Conservation (phyloP, 2,113 vertebrate species). For the Odocoileus virginianus region DNA sequence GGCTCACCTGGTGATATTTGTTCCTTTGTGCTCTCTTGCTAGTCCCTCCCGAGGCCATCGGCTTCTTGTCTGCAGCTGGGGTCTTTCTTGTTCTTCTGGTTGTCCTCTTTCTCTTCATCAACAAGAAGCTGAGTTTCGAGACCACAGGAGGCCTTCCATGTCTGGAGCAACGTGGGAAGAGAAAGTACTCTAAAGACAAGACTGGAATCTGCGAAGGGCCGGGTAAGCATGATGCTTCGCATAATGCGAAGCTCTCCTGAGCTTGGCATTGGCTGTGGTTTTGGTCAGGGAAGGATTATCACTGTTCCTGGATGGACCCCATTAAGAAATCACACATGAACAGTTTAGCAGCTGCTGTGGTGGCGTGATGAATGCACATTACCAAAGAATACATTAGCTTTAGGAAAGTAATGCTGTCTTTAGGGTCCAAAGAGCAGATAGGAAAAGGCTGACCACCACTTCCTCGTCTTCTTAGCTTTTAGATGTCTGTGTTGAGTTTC, state of each 20-base stretch:
- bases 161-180: conserved; percentile 77
- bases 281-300: not conserved
- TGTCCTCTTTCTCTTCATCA: conserved; percentile 89
- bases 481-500: not conserved
- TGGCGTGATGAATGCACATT: not conserved
- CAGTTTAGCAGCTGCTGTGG: not conserved
- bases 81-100: conserved; percentile 86
- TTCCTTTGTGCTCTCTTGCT: conserved; percentile 59
- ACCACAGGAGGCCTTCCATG: conserved; percentile 81
- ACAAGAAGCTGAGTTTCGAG: conserved; percentile 90
- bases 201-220: conserved; percentile 76
- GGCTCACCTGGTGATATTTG: not conserved
- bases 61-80: conserved; percentile 86
- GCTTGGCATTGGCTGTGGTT: not conserved
- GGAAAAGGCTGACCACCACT: not conserved
- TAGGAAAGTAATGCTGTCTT: not conserved
- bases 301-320: not conserved
- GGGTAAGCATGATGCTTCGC: conserved; percentile 79
- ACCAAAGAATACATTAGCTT: not conserved
- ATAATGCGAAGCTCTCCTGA: not conserved
- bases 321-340: conserved; percentile 5
- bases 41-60: conserved; percentile 86
- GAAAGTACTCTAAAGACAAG: conserved; percentile 77
- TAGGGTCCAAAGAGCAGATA: not conserved
- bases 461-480: not conserved